Percentiles rank a stretch among this genome's conserved stretches.
phyloP scores from a whole-genome alignment of 2,113 vertebrate genomes.

The Sminthopsis crassicaudata region DNA sequence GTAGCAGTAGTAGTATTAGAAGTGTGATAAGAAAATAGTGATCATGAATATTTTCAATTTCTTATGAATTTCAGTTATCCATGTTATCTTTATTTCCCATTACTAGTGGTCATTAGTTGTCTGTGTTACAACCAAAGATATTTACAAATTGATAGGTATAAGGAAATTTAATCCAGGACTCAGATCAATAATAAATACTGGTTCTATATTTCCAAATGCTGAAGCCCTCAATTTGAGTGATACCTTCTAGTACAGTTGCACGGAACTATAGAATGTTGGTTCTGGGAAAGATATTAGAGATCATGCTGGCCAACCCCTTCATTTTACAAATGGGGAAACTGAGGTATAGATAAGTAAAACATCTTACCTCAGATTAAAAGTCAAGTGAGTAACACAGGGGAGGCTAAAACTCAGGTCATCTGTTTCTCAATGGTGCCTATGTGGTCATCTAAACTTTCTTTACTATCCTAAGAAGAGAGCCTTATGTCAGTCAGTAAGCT shows the following conservation, averaged over 20 bases:
- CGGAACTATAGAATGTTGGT: neutral
- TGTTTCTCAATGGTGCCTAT: neutral
- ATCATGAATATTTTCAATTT: neutral
- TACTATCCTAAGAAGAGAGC: neutral
- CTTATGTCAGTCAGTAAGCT: neutral
- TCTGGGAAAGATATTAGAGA: constrained; percentile 4
- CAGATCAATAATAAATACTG: constrained; percentile 21
- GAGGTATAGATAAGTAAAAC: neutral
- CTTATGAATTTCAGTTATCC: neutral
- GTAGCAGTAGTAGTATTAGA: constrained; percentile 6
- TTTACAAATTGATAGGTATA: constrained; percentile 34
- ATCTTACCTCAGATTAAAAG: neutral
- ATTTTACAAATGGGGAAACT: constrained; percentile 37
- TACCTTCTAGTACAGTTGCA: constrained; percentile 3
- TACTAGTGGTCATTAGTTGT: neutral
- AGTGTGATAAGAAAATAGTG: constrained; percentile 2
- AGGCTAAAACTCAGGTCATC: neutral
- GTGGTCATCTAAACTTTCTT: neutral
- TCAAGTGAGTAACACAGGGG: neutral
- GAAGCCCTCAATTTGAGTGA: neutral
- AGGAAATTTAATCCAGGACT: neutral
- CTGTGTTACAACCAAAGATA: neutral
- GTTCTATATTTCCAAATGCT: constrained; percentile 5
- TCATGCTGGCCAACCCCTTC: constrained; percentile 10
- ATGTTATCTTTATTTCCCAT: neutral